phyloP scores from a whole-genome alignment of 1,140 invertebrate genomes.

The Dendroctonus ponderosae region DNA sequence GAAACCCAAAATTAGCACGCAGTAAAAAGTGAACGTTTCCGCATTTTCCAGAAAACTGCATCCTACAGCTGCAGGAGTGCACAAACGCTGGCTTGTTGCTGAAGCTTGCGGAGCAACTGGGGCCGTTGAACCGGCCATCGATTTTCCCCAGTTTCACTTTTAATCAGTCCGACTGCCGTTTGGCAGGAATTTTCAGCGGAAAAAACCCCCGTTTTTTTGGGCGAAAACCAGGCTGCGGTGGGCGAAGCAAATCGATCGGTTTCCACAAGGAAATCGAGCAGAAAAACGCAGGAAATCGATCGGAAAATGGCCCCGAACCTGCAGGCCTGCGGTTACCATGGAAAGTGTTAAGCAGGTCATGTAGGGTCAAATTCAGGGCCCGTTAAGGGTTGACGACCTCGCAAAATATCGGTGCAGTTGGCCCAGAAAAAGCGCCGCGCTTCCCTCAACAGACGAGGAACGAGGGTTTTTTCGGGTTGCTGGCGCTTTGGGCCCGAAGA shows the following conservation, averaged over 20 bases:
- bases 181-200: not conserved
- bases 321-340: constrained; percentile 53
- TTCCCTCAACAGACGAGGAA: too few species aligned
- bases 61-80: not conserved
- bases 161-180: constrained; percentile 24
- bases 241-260: not conserved
- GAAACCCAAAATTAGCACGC: too few species aligned
- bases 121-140: constrained; percentile 32
- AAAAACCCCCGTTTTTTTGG: not conserved
- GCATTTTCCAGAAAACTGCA: not conserved
- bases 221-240: too few species aligned
- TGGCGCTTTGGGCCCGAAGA: too few species aligned
- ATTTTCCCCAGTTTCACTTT: constrained; percentile 40
- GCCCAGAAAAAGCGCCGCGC: too few species aligned
- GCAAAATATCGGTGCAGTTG: too few species aligned
- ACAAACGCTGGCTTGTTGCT: constrained; percentile 14
- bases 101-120: constrained; percentile 25
- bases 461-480: too few species aligned
- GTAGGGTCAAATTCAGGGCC: constrained; percentile 51
- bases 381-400: constrained; percentile 21
- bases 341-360: constrained; percentile 53
- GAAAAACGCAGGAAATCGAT: constrained; percentile 43
- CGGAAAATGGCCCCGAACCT: constrained; percentile 44
- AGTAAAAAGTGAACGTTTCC: too few species aligned
- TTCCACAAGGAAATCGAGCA: constrained; percentile 1